A percentile compares a stretch with the other conserved stretches of the same genome.
These are phyloP conservation scores for Clarias batrachus DNA, from an alignment of 2,113 vertebrate species.

Conservation along the genomic window DNA sequence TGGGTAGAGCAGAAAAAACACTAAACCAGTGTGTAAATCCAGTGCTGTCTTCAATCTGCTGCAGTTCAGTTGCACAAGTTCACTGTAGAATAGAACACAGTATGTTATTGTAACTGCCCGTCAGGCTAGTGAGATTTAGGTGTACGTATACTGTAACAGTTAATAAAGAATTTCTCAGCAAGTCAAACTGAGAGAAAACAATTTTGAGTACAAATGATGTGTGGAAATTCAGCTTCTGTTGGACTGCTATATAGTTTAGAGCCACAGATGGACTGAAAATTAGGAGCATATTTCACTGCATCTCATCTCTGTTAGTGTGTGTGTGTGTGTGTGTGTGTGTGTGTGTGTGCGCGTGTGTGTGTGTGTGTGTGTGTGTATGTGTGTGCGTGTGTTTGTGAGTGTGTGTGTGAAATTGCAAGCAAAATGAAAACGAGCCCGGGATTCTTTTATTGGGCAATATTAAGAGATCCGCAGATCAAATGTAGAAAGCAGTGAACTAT, in stretches of 20 bases:
- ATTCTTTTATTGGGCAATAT: slow-evolving; percentile 29
- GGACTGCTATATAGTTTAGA: slow-evolving; percentile 38
- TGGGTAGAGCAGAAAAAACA: no score
- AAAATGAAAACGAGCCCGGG: slow-evolving; percentile 39
- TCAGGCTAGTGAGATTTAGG: background rate
- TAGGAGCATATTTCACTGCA: slow-evolving; percentile 38
- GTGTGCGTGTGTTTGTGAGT: background rate
- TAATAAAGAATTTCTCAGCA: background rate
- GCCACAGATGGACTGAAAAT: slow-evolving; percentile 45
- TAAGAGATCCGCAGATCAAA: slow-evolving; percentile 25
- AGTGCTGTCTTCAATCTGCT: background rate
- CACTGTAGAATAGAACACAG: no score
- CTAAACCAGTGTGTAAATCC: no score
- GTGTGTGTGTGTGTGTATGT: slow-evolving; percentile 2
- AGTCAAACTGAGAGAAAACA: slow-evolving; percentile 18
- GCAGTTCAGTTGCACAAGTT: background rate
- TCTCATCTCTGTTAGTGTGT: slow-evolving; percentile 28
- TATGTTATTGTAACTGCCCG: background rate
- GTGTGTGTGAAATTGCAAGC: background rate
- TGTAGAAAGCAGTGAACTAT: slow-evolving; percentile 39
- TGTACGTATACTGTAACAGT: background rate
- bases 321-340: slow-evolving; percentile 27
- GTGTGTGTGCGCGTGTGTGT: slow-evolving; percentile 19
- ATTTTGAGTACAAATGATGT: slow-evolving; percentile 20
- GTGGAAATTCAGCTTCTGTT: slow-evolving; percentile 36